phyloP scores from a whole-genome alignment of 1,140 invertebrate species.

The Drosophila neocordata region DNA sequence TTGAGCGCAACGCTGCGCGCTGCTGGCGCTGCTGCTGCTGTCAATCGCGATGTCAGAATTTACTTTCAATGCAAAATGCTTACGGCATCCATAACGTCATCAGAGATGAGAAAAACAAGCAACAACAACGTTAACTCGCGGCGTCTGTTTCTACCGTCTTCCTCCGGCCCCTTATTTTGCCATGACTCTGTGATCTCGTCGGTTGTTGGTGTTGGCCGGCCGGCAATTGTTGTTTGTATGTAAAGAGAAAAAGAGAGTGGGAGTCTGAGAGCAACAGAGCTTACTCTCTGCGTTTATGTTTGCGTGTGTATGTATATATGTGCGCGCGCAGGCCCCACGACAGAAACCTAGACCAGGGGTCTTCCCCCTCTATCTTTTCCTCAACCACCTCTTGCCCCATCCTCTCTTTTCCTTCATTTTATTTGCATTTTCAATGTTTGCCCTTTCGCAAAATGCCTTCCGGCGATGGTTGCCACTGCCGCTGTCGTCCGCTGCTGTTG shows the following conservation, averaged over 20 bases:
- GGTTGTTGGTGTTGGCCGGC: slow-evolving; percentile 47
- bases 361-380: background rate
- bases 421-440: slow-evolving; percentile 60
- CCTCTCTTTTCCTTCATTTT: slow-evolving; percentile 19
- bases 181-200: background rate
- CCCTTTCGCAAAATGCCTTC: slow-evolving; percentile 70
- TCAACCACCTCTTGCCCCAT: slow-evolving; percentile 24
- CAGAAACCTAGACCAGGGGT: slow-evolving; percentile 19
- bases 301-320: slow-evolving; percentile 30
- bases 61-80: slow-evolving; percentile 43
- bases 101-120: slow-evolving; percentile 18
- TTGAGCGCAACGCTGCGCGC: slow-evolving; percentile 18
- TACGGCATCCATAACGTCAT: slow-evolving; percentile 73
- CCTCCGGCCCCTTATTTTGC: slow-evolving; percentile 2
- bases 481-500: slow-evolving; percentile 17
- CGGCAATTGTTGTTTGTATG: slow-evolving; percentile 60
- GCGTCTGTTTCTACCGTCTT: slow-evolving; percentile 5
- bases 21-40: slow-evolving; percentile 16
- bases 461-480: slow-evolving; percentile 38
- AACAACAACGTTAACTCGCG: background rate
- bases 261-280: slow-evolving; percentile 3
- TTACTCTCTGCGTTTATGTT: slow-evolving; percentile 22
- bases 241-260: slow-evolving; percentile 1
- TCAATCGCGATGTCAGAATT: slow-evolving; percentile 7
- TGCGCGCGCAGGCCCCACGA: slow-evolving; percentile 49